Evolutionary conservation across 2,797 vertebrate species (phyloP).

Genomic region (Adrianichthys oophorus): DNA sequence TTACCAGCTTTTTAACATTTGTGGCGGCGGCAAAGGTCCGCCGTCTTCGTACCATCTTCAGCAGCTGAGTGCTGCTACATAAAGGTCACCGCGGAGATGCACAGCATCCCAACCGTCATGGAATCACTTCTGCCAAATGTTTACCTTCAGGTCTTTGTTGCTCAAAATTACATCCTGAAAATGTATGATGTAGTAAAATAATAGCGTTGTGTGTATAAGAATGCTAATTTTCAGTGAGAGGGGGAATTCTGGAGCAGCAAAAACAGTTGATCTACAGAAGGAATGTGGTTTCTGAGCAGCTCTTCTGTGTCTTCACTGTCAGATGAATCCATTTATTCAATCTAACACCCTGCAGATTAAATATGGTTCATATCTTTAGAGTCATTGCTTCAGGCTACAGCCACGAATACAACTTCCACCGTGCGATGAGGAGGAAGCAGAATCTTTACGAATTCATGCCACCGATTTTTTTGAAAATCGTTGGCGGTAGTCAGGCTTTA

Average conservation of each 20-base stretch:
- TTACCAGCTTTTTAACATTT: slow-evolving; percentile 56
- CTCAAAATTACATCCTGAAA: neutral
- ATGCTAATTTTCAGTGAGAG: no score
- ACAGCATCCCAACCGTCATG: slow-evolving; percentile 33
- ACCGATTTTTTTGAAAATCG: no score
- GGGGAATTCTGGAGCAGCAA: no score
- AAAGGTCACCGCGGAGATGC: slow-evolving; percentile 64
- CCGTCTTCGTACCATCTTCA: slow-evolving; percentile 52
- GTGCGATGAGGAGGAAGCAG: no score
- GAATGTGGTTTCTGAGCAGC: slow-evolving; percentile 4
- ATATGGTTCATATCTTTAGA: slow-evolving; percentile 37
- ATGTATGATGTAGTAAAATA: no score
- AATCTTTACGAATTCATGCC: no score
- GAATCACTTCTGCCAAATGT: slow-evolving; percentile 34
- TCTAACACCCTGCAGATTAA: slow-evolving; percentile 41
- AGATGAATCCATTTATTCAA: slow-evolving; percentile 52
- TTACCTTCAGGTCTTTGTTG: slow-evolving; percentile 29
- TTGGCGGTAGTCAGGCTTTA: no score
- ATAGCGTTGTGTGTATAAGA: no score
- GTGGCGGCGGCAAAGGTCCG: slow-evolving; percentile 62
- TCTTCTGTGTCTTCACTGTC: slow-evolving; percentile 21
- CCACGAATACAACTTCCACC: no score
- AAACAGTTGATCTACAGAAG: neutral
- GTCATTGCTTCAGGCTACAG: slow-evolving; percentile 36
- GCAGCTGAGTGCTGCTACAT: slow-evolving; percentile 50